Evolutionary conservation across 2,888 invertebrate species (phyloP).

Genomic region (Pinctada fucata): DNA sequence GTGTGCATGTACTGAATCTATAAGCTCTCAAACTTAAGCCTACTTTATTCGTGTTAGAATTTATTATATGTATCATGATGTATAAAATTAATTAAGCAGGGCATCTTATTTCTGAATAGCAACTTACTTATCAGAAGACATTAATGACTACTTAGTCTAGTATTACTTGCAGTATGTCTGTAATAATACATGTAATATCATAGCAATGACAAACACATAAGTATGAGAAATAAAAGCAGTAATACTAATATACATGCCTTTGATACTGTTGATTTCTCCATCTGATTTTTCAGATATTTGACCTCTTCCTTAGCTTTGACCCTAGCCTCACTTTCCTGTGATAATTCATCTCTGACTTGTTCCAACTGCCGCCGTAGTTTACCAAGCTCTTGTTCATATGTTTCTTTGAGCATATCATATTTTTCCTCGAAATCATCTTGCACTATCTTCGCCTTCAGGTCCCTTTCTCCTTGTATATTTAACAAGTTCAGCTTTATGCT

Average conservation of each 20-base stretch:
- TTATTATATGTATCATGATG: too few species aligned
- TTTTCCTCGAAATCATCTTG: conserved; percentile 60
- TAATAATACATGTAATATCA: too few species aligned
- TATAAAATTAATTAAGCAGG: too few species aligned
- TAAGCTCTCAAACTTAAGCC: too few species aligned
- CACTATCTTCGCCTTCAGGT: conserved; percentile 55
- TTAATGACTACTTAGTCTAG: too few species aligned
- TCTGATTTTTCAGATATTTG: conserved; percentile 59
- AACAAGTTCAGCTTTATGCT: conserved; percentile 67
- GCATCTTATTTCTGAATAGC: too few species aligned
- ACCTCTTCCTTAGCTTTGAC: conserved; percentile 57
- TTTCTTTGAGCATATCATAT: conserved; percentile 54
- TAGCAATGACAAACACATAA: too few species aligned
- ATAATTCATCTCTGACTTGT: conserved; percentile 59
- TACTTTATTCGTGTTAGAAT: too few species aligned
- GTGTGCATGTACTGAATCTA: too few species aligned
- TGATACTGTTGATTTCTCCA: conserved; percentile 60
- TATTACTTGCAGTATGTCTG: too few species aligned
- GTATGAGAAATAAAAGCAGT: too few species aligned
- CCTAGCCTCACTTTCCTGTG: conserved; percentile 56
- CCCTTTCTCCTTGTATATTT: conserved; percentile 64
- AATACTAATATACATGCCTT: conserved; percentile 51
- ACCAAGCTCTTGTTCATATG: conserved; percentile 64
- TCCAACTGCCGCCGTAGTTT: conserved; percentile 61
- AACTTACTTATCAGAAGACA: too few species aligned